A percentile compares a stretch with the other conserved stretches of the same genome.
Conservation (phyloP, 37 sponge, comb jelly and placozoan species). For the Chondrosia reniformis region DNA sequence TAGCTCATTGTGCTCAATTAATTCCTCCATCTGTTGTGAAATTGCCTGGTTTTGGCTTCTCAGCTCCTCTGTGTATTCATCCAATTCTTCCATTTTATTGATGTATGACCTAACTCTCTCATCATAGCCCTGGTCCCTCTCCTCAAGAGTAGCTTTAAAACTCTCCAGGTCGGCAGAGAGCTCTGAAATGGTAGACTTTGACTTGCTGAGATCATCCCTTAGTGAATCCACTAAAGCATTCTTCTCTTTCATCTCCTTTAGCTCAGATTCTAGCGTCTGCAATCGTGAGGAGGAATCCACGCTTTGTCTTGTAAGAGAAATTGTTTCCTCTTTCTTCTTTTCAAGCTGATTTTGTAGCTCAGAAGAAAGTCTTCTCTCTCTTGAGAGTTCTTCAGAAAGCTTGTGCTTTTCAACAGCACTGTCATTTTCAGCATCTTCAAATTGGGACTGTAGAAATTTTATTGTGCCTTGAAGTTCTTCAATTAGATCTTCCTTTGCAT, state of each 20-base stretch:
- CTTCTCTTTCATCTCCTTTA: not conserved
- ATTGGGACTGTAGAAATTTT: not conserved
- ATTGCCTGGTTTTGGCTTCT: slow-evolving; percentile 5
- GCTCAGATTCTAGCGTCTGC: not conserved
- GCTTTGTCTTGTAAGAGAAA: not conserved
- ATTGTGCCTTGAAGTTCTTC: not conserved
- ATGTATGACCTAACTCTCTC: slow-evolving; percentile 4
- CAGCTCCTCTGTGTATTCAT: slow-evolving; percentile 1
- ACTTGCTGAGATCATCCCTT: not conserved
- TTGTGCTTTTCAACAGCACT: not conserved
- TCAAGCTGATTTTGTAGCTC: not conserved
- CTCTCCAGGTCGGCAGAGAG: slow-evolving; percentile 16
- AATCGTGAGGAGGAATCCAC: not conserved
- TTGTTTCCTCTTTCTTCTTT: not conserved
- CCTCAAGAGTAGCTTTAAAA: slow-evolving; percentile 5
- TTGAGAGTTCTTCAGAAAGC: not conserved
- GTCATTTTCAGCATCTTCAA: not conserved
- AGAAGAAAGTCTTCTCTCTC: not conserved
- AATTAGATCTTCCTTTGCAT: slow-evolving; percentile 15
- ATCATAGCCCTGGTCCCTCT: slow-evolving; percentile 13
- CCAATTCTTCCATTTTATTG: not conserved
- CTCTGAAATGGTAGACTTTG: slow-evolving; percentile 1
- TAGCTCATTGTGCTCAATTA: not conserved
- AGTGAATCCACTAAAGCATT: not conserved
- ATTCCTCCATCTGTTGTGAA: not conserved